Evolutionary conservation across 2,888 invertebrate genomes (phyloP), one percentile per base, ranked within the genome.

Genomic region (Norana najaformis): DNA sequence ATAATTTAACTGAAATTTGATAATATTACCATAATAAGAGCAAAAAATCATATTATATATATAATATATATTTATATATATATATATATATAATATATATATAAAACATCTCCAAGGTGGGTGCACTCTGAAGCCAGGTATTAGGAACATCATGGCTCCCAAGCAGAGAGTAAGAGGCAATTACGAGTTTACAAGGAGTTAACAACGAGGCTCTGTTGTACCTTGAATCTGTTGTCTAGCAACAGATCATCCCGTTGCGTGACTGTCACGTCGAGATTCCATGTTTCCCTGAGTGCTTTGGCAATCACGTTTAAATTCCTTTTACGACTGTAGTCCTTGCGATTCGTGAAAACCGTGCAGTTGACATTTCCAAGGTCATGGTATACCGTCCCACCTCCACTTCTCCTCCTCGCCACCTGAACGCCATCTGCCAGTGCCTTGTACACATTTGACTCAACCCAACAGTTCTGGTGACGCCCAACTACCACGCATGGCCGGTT

Each of bases 391-490:
- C 99, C 99, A 91, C 99, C 96, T 41, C 99, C 99, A 95, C 98
- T 98, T 94, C 97, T 97, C 85, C 99, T 96, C 91, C 99, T 96
- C 0, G 97, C 98, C 91, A 98, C 93, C 23, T 96, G 95, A 90
- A 99, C 96, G 34, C 96, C 96, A 85, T 96, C 95, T 89, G 96
- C 96, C 91, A 96, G 94, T 89, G 97, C 95, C 85, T 96, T 96
- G 4, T 96, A 96, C 5, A 97, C 95, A 95, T 99, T 97, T 1
- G 97, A 97, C 95, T 99, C 99, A 53, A 97, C 95, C 97, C 98
- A 99, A 0, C 98, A 98, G 95, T 99, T 99, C 95, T 99, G 99
- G 95, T 99, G 98, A 90, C 98, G 96, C 14, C 99, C 99, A 94
- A 99, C 97, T 13, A 99, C 98, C 90, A 99, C 97, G 94, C 98